Evolutionary conservation across 1,140 invertebrate genomes (phyloP).

Genomic region (Lysiphlebus fabarum): DNA sequence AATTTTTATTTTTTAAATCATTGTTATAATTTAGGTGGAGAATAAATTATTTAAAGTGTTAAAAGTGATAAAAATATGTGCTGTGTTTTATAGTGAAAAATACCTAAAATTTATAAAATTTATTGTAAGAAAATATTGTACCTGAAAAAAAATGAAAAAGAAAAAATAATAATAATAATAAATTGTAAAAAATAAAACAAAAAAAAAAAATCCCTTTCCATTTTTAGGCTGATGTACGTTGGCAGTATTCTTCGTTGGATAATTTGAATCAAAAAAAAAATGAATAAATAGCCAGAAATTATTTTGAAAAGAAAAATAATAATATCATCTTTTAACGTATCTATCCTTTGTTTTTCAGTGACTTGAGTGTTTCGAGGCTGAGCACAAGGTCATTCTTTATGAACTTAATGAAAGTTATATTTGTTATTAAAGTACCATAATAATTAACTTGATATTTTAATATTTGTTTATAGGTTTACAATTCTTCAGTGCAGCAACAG

Average conservation of each 20-base stretch:
- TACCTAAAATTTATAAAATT: no score
- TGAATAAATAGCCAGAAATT: neutral
- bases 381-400: slow-evolving; percentile 51
- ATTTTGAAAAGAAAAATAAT: slow-evolving; percentile 9
- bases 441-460: slow-evolving; percentile 25
- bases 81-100: no score
- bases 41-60: no score
- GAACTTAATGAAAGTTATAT: slow-evolving; percentile 27
- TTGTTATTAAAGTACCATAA: slow-evolving; percentile 13
- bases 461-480: slow-evolving; percentile 67
- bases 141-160: no score
- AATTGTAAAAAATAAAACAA: neutral
- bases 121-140: no score
- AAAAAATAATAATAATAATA: neutral
- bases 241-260: no score
- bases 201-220: neutral
- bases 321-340: slow-evolving; percentile 37
- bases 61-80: no score
- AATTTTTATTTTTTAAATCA: no score
- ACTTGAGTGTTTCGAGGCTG: slow-evolving; percentile 47
- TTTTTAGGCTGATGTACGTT: neutral
- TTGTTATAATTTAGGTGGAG: no score
- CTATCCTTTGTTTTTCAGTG: slow-evolving; percentile 46
- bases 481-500: slow-evolving; percentile 78
- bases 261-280: neutral